Evolutionary conservation across 92 coral and sea anemone genomes (phyloP), one percentile per base, ranked within the genome.

Genomic region (Palythoa heliodiscus): DNA sequence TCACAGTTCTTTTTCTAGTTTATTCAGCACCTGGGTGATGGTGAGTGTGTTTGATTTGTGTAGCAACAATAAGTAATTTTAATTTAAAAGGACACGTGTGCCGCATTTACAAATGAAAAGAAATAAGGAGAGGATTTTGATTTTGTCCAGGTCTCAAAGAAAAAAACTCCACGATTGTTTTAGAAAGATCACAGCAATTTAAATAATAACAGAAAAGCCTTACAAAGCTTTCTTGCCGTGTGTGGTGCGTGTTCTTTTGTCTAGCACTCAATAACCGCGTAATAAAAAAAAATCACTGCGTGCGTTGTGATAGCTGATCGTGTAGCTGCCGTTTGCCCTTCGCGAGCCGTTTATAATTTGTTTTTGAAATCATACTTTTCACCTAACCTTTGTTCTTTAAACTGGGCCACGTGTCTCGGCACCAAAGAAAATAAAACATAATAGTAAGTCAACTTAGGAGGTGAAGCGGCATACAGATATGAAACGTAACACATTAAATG

Each of bases 61-160:
- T 61, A 29, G 20, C 40, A 79, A 80, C 84, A 80, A 67, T 47
- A 68, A 71, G 53, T 16, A 23, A 90, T 76, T 73, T n/a, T 8
- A 15, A 5, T 67, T 43, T 43, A 43, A 5, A 43, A 43, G 5
- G 93, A 87, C 93, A 90, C 93, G 90, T 90, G 93, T 87, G 81
- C 81, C 11, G 43, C 68, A 87, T 90, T 90, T 87, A 87, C 93
- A 90, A 87, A 58, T 90, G 86, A 90, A 90, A 83, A 35, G 92
- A 38, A 13, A 53, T 83, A 79, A 63, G 35, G 50, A 77, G 35
- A 20, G 55, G 82, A 50, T 5, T 43, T 43, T 11, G 15, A 64
- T 48, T 43, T 80, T 67, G 73, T 48, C 47, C 84, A 48, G 60
- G 57, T n/a, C 0, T 3, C 48, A 68, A 66, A 64, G 11, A 66